Base-by-base conservation (phyloP, 2,113 vertebrate genomes). In the Falcunculus frontatus region DNA sequence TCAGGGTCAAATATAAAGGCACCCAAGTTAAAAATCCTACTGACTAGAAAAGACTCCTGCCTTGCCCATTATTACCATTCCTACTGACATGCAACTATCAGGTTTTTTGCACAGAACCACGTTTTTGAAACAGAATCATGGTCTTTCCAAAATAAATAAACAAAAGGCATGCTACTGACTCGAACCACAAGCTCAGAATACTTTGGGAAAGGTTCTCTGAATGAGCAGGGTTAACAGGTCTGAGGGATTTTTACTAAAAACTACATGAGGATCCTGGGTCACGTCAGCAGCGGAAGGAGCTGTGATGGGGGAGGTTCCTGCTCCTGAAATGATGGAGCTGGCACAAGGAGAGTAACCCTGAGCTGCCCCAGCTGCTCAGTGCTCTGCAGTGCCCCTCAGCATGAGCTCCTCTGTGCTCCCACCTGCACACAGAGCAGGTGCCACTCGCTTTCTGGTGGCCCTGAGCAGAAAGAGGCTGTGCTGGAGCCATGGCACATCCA, bases 241-340 rank as follows among this genome's bases (percentile, higher is more conserved):
- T 23, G 37, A 91, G 84, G 65, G 81, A 84, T 93, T 93, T 59
- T 76, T 1, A 0, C 46, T 74, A 63, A 89, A 91, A 95, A 47
- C 26, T 85, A 60, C 33, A 22, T 1, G 22, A 82, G 87, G 52
- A 47, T 56, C 50, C 80, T 1, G 4, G 62, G 16, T 53, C 42
- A 29, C 0, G 0, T 22, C 74, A 93, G 60, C 56, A 72, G 80
- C 47, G 72, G 84, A 87, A 70, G 60, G 69, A 78, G 33, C 84
- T 21, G 74, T 4, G 21, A 13, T 19, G 79, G 47, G 55, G 47
- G 70, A 75, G 50, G 42, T 25, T 91, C 59, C 68, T 33, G 4
- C n/a, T 39, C 39, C 56, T 9, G 9, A 4, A 4, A 5, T 0
- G 13, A 35, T 2, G 16, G 42, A 85, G 55, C 22, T 10, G 16